Evolutionary conservation across 2,113 vertebrate genomes (phyloP), one percentile per base, ranked within the genome.

Genomic region (Mustela nigripes): DNA sequence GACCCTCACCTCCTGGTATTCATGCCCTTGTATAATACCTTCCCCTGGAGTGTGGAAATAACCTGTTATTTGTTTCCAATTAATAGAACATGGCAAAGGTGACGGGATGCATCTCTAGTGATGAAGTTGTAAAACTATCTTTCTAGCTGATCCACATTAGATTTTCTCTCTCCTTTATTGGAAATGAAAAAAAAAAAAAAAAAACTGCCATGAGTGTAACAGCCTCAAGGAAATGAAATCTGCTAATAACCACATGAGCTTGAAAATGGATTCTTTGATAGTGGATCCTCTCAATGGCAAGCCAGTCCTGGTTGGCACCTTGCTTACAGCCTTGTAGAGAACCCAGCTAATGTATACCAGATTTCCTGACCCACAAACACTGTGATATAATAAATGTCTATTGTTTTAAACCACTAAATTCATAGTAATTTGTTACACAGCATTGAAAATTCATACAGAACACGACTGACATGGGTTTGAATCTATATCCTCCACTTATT

Each of bases 171-270:
- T 84, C 69, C 53, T 78, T 94, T 79, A 1, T 22, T 60, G 60
- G 50, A 31, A 71, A 67, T 50, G 42, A 92, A 88, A 31, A 58
- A 84, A 84, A 36, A 36, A 36, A 84, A 9, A 45, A 39, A 39
- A 39, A 90, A 97, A 28, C 15, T 91, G 15, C 16, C 62, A 67
- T 50, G 60, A 88, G 28, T 67, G 67, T 22, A 79, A 48, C 1
- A 74, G 45, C 5, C n/a, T 69, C 62, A 83, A 88, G 19, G 45
- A 93, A 91, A 95, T 71, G 11, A 90, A 92, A 96, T 95, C 63
- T 78, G 42, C 3, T 26, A 92, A 84, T 8, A 65, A 71, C 11
- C 31, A 85, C 3, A 31, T 53, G 9, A 81, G 53, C 15, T 83
- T 92, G 7, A 87, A 86, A 92, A 31, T 39, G 16, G 48, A 94